Conservation (phyloP, 2,888 invertebrate genomes). For the Trichacis sp. region DNA sequence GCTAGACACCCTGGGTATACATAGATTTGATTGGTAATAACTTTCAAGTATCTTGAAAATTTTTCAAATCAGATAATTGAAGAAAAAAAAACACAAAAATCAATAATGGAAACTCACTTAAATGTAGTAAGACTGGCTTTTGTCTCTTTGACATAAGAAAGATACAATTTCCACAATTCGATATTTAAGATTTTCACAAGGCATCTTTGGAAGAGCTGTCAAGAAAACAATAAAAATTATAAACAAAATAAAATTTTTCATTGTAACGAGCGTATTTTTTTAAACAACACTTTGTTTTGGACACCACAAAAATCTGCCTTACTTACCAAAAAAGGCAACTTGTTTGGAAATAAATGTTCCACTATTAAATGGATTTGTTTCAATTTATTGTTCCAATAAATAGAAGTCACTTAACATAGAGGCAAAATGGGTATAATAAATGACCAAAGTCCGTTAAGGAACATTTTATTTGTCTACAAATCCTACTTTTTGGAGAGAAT, state of each 20-base stretch:
- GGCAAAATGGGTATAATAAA: slow-evolving; percentile 60
- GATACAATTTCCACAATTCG: slow-evolving; percentile 97
- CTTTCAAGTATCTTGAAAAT: neutral
- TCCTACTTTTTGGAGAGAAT: slow-evolving; percentile 52
- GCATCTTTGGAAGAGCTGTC: slow-evolving; percentile 95
- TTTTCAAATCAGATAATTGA: neutral
- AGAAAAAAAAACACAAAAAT: neutral
- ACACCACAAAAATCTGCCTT: slow-evolving; percentile 50
- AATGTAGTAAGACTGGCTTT: slow-evolving; percentile 92
- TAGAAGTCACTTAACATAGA: too few species aligned
- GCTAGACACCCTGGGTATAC: too few species aligned
- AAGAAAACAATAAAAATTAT: slow-evolving; percentile 59
- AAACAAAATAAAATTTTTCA: slow-evolving; percentile 22
- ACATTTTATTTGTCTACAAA: slow-evolving; percentile 55
- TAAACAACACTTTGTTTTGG: slow-evolving; percentile 7
- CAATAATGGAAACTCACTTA: slow-evolving; percentile 83
- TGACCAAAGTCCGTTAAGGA: slow-evolving; percentile 60
- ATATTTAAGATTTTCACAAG: slow-evolving; percentile 98
- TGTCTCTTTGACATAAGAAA: slow-evolving; percentile 98
- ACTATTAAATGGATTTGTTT: too few species aligned
- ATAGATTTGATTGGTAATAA: neutral
- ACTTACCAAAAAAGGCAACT: slow-evolving; percentile 62
- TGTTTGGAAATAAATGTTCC: too few species aligned
- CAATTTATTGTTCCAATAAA: too few species aligned
- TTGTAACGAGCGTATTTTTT: slow-evolving; percentile 5